These are phyloP conservation scores for Drosophila nr. fundita DNA, from an alignment of 2,888 invertebrate species.

Conservation along the genomic window DNA sequence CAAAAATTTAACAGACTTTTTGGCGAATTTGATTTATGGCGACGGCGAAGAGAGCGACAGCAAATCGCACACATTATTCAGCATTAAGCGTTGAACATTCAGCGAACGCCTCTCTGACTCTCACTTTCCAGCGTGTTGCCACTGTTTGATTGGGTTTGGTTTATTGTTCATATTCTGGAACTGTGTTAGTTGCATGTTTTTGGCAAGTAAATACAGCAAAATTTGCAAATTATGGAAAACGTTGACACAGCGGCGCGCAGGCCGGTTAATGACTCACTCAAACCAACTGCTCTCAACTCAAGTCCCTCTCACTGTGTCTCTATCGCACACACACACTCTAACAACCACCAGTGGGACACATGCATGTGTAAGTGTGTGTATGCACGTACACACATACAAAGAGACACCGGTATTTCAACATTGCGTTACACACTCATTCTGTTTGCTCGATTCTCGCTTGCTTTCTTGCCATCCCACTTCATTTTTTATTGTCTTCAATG, in stretches of 20 bases:
- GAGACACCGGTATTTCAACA: conserved; percentile 72
- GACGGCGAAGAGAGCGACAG: conserved; percentile 42
- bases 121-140: conserved; percentile 18
- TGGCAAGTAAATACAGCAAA: conserved; percentile 26
- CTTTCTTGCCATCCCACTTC: conserved; percentile 51
- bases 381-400: not conserved
- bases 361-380: conserved; percentile 9
- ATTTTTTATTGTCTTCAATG: conserved; percentile 50
- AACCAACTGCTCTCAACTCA: conserved; percentile 48
- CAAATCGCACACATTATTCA: not conserved
- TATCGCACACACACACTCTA: conserved; percentile 2
- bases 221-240: conserved; percentile 32
- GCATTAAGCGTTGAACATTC: not conserved
- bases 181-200: conserved; percentile 45
- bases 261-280: conserved; percentile 78
- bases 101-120: conserved; percentile 16
- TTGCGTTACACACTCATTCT: conserved; percentile 64
- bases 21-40: conserved; percentile 44
- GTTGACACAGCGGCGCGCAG: conserved; percentile 51
- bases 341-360: conserved; percentile 11
- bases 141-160: not conserved
- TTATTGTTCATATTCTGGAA: conserved; percentile 18
- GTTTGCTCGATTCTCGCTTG: conserved; percentile 42
- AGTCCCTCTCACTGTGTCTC: conserved; percentile 36
- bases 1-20: conserved; percentile 65